A percentile compares a stretch with the other conserved stretches of the same genome.
These are phyloP conservation scores for Apamea epomidion DNA, from an alignment of 2,888 invertebrate species.

Conservation along the genomic window DNA sequence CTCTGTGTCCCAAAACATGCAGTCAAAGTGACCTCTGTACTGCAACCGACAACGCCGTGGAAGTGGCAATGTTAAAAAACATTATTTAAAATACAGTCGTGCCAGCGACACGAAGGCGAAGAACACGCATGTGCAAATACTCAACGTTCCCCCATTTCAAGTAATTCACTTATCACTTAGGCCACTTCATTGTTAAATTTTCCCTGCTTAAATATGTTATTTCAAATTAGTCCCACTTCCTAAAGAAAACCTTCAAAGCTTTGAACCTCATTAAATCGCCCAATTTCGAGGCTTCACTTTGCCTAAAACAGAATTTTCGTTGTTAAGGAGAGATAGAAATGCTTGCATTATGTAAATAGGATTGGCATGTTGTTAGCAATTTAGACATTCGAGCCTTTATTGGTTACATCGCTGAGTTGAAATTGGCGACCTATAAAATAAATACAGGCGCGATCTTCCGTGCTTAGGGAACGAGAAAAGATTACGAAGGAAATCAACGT, in stretches of 20 bases:
- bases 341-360: conserved; percentile 71
- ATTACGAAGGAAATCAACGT: background rate
- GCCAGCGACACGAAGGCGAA: background rate
- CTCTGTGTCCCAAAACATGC: background rate
- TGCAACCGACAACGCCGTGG: background rate
- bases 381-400: conserved; percentile 46
- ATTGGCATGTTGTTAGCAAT: conserved; percentile 63
- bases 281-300: conserved; percentile 61
- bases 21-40: background rate
- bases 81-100: background rate
- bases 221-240: conserved; percentile 54
- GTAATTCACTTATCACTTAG: conserved; percentile 45
- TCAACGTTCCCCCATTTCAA: conserved; percentile 29
- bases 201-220: conserved; percentile 53
- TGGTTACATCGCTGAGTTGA: conserved; percentile 35
- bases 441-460: conserved; percentile 3
- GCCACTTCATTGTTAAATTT: conserved; percentile 42
- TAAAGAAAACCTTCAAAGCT: conserved; percentile 58
- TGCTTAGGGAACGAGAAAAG: background rate
- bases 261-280: conserved; percentile 64
- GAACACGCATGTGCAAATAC: background rate
- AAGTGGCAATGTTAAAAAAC: background rate
- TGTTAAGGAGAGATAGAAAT: conserved; percentile 65
- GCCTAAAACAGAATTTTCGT: conserved; percentile 55
- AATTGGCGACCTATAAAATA: conserved; percentile 30